These are phyloP conservation scores for Galleria mellonella DNA, from an alignment of 1,140 invertebrate species.

Conservation along the genomic window DNA sequence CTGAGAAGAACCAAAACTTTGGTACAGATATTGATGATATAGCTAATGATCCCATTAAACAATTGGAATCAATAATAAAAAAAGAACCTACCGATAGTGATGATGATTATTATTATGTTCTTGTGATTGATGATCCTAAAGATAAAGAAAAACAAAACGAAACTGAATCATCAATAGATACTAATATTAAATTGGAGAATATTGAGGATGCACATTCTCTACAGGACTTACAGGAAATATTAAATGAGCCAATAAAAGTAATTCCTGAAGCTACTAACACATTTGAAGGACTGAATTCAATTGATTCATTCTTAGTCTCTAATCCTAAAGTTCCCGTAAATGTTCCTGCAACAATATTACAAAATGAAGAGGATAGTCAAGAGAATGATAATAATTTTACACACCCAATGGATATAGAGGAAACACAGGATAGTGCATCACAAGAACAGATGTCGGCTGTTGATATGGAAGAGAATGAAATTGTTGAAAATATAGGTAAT, in stretches of 20 bases:
- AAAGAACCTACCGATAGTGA: slow-evolving; percentile 52
- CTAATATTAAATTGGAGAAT: neutral
- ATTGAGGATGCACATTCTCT: neutral
- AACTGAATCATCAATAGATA: neutral
- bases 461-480: slow-evolving; percentile 16
- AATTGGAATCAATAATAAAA: slow-evolving; percentile 59
- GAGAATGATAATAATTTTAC: slow-evolving; percentile 33
- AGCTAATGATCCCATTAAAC: slow-evolving; percentile 50
- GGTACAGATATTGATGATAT: slow-evolving; percentile 31
- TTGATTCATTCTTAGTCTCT: slow-evolving; percentile 49
- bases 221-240: neutral
- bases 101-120: slow-evolving; percentile 61
- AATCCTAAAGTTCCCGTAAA: slow-evolving; percentile 43
- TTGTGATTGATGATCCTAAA: slow-evolving; percentile 56
- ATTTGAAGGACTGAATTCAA: slow-evolving; percentile 34
- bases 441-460: slow-evolving; percentile 18
- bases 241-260: slow-evolving; percentile 6
- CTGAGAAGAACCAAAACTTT: slow-evolving; percentile 19
- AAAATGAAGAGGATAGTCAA: slow-evolving; percentile 56
- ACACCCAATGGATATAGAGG: slow-evolving; percentile 32
- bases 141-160: slow-evolving; percentile 21
- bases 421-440: slow-evolving; percentile 21
- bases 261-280: neutral
- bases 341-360: slow-evolving; percentile 56
- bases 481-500: slow-evolving; percentile 9